Base-by-base conservation (phyloP, 2,797 vertebrate species). In the Anabas testudineus region DNA sequence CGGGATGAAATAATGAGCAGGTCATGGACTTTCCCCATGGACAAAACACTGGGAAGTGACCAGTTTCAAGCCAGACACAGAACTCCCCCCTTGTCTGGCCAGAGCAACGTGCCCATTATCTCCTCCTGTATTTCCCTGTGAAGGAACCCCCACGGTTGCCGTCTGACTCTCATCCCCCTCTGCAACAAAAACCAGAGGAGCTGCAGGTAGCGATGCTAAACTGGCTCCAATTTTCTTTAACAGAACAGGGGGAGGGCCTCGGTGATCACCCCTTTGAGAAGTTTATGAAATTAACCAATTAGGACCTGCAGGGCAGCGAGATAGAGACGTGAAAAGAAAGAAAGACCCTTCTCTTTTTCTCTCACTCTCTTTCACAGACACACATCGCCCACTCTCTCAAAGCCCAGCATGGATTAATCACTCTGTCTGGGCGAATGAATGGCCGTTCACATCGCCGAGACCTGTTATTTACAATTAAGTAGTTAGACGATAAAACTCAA, bases 221-320 rank as follows among this genome's bases (percentile, higher is more conserved):
- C 74, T 0, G 56, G 22, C 39, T 72, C 43, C 73, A 49, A 69
- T 18, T 65, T 63, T 57, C n/a, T 52, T 58, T 47, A 73, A 15
- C 63, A 13, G 56, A 67, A 53, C 34, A 8, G 51, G 39, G n/a
- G 65, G 64, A 39, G 83, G 67, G 76, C 55, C 39, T 70, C 76
- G 58, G 72, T 53, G 67, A 84, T 76, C 59, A 13, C 57, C 84
- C 74, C 68, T 88, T 85, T 77, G 76, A 89, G 78, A 78, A 74
- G 77, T 91, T 92, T 92, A 93, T 94, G 83, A 93, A 93, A 92
- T 94, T 93, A 93, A 87, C 87, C 88, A 94, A 93, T 94, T 92
- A 92, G 83, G 86, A 75, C 47, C 75, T 71, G 79, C 80, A 59
- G 75, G 73, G 84, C 61, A 63, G 85, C 34, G 76, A 85, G 86